Percentiles rank a stretch among this genome's conserved stretches.
phyloP scores from a whole-genome alignment of 2,888 invertebrate genomes.

The Drosophila pseudotakahashii region DNA sequence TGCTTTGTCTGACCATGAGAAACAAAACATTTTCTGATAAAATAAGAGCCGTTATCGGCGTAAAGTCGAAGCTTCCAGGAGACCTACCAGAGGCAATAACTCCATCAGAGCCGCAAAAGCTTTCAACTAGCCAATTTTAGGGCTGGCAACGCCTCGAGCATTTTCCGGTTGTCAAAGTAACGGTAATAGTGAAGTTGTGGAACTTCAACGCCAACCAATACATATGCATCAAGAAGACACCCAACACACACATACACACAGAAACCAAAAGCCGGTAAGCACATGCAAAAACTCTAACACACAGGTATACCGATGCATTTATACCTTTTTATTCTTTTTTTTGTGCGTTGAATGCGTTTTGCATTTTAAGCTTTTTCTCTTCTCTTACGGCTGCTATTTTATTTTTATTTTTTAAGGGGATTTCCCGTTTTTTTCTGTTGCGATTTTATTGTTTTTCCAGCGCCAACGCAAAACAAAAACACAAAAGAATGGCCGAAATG shows the following conservation, averaged over 20 bases:
- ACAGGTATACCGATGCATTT: slow-evolving; percentile 2
- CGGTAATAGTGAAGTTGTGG: slow-evolving; percentile 23
- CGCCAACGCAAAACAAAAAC: slow-evolving; percentile 26
- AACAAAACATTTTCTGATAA: not conserved
- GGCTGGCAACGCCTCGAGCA: slow-evolving; percentile 56
- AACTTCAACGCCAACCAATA: slow-evolving; percentile 42
- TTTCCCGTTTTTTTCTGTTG: slow-evolving; percentile 32
- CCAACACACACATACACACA: slow-evolving; percentile 15
- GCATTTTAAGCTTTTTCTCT: slow-evolving; percentile 56
- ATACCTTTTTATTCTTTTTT: slow-evolving; percentile 23
- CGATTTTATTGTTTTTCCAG: slow-evolving; percentile 28
- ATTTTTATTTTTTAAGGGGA: slow-evolving; percentile 21
- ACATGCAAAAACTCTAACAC: slow-evolving; percentile 18
- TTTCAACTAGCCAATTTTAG: slow-evolving; percentile 25
- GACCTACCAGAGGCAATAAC: slow-evolving; percentile 2
- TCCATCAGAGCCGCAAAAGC: slow-evolving; percentile 26
- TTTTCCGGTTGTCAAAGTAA: slow-evolving; percentile 50
- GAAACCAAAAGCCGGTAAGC: slow-evolving; percentile 46
- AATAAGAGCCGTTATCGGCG: not conserved
- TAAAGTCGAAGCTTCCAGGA: slow-evolving; percentile 10
- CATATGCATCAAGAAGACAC: slow-evolving; percentile 15
- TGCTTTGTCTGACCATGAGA: too few relatives aligned
- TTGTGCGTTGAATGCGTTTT: slow-evolving; percentile 43
- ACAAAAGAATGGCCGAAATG: slow-evolving; percentile 52
- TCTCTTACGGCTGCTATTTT: slow-evolving; percentile 32